A percentile compares a stretch with the other conserved stretches of the same genome.
Evolutionary conservation across 2,888 invertebrate species (phyloP).

Genomic region (Yponomeuta cagnagella): DNA sequence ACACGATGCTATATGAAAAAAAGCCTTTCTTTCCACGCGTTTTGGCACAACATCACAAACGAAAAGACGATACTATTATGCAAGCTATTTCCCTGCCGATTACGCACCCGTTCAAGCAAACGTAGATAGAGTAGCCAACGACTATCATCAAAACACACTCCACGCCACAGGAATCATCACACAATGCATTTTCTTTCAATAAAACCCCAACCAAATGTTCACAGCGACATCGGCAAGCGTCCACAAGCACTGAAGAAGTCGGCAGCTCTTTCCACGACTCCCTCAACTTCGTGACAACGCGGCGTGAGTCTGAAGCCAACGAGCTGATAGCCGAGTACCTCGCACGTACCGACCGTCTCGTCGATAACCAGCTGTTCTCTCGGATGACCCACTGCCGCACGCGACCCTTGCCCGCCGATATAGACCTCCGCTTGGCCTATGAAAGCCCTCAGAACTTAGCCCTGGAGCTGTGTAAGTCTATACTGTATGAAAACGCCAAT

Average conservation of each 20-base stretch:
- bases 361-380: conserved; percentile 38
- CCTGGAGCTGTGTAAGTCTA: conserved; percentile 43
- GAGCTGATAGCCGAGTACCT: conserved; percentile 55
- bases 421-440: conserved; percentile 38
- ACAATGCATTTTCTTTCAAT: not conserved
- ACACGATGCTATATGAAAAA: conserved; percentile 1
- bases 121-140: conserved; percentile 6
- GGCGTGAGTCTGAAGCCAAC: conserved; percentile 16
- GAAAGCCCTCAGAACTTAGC: conserved; percentile 53
- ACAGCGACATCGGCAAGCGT: conserved; percentile 24
- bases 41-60: conserved; percentile 1
- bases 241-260: not conserved
- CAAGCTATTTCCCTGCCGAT: conserved; percentile 6
- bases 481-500: conserved; percentile 55
- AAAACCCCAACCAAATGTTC: conserved; percentile 19
- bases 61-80: not conserved
- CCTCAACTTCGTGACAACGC: conserved; percentile 22
- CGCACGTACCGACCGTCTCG: conserved; percentile 47
- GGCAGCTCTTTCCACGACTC: conserved; percentile 24
- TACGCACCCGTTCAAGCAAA: not conserved
- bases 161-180: not conserved
- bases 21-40: not conserved
- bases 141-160: not conserved
- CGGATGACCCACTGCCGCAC: conserved; percentile 22
- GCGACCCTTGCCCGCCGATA: conserved; percentile 32